Percentiles rank a stretch among this genome's conserved stretches.
Evolutionary conservation across 2,888 invertebrate genomes (phyloP).

Genomic region (Omphaloscelis lunosa): DNA sequence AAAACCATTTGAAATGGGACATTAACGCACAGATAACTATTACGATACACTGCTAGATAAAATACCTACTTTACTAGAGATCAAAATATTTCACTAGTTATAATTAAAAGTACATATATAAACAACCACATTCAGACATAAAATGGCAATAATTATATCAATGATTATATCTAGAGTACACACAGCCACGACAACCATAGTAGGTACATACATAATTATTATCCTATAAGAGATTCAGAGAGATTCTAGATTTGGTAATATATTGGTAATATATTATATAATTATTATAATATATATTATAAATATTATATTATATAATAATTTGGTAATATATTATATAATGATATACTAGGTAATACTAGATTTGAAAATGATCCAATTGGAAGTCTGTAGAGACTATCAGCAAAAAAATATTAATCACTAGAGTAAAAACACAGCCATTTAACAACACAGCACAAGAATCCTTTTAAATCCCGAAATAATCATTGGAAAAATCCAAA

Average conservation of each 20-base stretch:
- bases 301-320: too few relatives aligned
- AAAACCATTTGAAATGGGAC: constrained; percentile 26
- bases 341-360: too few relatives aligned
- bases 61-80: constrained; percentile 55
- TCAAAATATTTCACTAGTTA: constrained; percentile 62
- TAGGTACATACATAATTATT: constrained; percentile 34
- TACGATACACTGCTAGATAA: constrained; percentile 32
- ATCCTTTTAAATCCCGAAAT: constrained; percentile 17
- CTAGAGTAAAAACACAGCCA: constrained; percentile 60
- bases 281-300: too few relatives aligned
- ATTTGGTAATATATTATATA: too few relatives aligned
- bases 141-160: constrained; percentile 43
- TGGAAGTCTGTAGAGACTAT: not conserved
- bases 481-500: constrained; percentile 13
- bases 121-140: constrained; percentile 48
- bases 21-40: constrained; percentile 30
- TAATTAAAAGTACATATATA: constrained; percentile 50
- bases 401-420: constrained; percentile 25
- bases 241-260: too few relatives aligned
- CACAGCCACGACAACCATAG: constrained; percentile 64
- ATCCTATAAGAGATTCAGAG: not conserved
- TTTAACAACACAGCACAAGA: constrained; percentile 48
- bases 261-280: too few relatives aligned
- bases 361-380: not conserved
- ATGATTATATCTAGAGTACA: constrained; percentile 48